Conservation (phyloP, 1,140 invertebrate genomes). For the Carposina sasakii region DNA sequence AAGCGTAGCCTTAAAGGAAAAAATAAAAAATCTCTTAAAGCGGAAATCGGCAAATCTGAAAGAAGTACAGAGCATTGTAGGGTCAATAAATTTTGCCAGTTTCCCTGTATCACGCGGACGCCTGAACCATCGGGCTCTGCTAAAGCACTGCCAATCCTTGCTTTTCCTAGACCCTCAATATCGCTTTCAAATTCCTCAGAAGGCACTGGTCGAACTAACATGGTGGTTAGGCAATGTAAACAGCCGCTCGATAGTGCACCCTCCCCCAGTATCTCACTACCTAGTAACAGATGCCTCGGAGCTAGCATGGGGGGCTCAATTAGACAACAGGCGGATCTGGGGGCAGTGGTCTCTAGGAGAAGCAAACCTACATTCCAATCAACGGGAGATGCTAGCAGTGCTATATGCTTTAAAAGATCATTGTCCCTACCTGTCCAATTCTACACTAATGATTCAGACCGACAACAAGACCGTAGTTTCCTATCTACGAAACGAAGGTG, state of each 20-base stretch:
- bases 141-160: neutral
- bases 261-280: neutral
- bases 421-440: neutral
- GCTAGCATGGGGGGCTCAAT: neutral
- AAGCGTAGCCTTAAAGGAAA: neutral
- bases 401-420: neutral
- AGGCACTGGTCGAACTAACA: neutral
- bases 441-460: conserved; percentile 23
- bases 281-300: neutral
- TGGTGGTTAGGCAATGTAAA: neutral
- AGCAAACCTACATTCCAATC: neutral
- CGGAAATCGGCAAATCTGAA: neutral
- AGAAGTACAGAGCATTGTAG: neutral
- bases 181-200: neutral
- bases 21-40: neutral
- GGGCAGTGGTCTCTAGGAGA: neutral
- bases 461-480: conserved; percentile 31
- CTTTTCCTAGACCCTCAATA: neutral
- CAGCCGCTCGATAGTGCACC: neutral
- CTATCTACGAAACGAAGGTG: conserved; percentile 33
- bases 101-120: conserved; percentile 9
- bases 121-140: conserved; percentile 1
- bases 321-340: neutral
- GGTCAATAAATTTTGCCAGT: neutral
- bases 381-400: neutral